A percentile compares a stretch with the other conserved stretches of the same genome.
Evolutionary conservation across 2,888 invertebrate species (phyloP).

Genomic region (Leptinotarsa haldemani): DNA sequence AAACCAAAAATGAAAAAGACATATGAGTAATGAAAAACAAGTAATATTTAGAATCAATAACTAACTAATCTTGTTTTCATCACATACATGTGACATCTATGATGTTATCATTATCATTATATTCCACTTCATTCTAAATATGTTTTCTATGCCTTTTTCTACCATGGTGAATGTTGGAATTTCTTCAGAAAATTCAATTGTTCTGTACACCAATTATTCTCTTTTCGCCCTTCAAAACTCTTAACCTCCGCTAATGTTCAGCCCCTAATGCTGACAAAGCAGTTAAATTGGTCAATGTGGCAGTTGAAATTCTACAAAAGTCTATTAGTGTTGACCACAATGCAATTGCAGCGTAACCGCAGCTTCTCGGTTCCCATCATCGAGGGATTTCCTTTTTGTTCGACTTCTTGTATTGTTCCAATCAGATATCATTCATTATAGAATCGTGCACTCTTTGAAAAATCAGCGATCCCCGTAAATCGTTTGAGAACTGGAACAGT

Average conservation of each 20-base stretch:
- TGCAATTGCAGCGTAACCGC: conserved; percentile 54
- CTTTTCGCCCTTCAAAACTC: background rate
- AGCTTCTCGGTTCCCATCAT: conserved; percentile 55
- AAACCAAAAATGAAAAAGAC: no score
- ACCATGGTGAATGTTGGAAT: no score
- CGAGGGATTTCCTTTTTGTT: conserved; percentile 47
- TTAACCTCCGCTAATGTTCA: background rate
- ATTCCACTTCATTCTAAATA: no score
- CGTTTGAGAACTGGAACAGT: conserved; percentile 40
- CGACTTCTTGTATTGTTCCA: conserved; percentile 42
- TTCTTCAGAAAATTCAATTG: no score
- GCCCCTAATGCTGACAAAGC: conserved; percentile 10
- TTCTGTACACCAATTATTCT: no score
- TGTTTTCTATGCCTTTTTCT: no score
- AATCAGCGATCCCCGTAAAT: conserved; percentile 40
- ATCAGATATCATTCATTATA: conserved; percentile 44
- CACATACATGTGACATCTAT: no score
- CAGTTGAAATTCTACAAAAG: conserved; percentile 45
- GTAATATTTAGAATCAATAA: no score
- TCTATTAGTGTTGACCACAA: conserved; percentile 51
- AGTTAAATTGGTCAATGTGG: conserved; percentile 43
- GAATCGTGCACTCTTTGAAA: conserved; percentile 40
- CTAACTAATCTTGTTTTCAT: no score
- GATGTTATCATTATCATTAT: no score
- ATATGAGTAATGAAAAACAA: no score